Evolutionary conservation across 2,888 invertebrate species (phyloP).

Genomic region (Dicyrtomina minuta): DNA sequence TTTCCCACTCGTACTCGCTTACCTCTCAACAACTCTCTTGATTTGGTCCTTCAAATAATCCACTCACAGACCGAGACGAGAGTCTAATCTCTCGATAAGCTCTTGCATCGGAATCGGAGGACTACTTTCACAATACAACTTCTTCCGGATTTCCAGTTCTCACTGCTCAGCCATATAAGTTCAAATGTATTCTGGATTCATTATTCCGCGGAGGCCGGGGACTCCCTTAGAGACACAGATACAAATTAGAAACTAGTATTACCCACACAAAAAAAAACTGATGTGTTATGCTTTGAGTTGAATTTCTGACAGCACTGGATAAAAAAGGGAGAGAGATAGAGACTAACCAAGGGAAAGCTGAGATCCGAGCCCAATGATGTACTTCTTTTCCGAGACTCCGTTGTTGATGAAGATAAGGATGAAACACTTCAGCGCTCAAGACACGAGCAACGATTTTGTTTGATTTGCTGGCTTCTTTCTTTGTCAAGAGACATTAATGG

Average conservation of each 20-base stretch:
- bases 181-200: neutral
- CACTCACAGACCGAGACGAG: conserved; percentile 44
- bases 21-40: conserved; percentile 50
- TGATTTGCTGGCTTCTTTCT: conserved; percentile 53
- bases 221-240: too few species aligned
- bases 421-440: conserved; percentile 42
- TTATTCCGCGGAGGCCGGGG: neutral
- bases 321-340: neutral
- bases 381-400: conserved; percentile 5
- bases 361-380: neutral
- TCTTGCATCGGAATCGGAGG: conserved; percentile 22
- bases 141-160: too few species aligned
- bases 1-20: conserved; percentile 31
- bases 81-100: conserved; percentile 38
- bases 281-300: too few species aligned
- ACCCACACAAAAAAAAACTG: too few species aligned
- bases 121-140: conserved; percentile 15
- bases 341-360: conserved; percentile 2
- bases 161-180: too few species aligned
- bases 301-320: too few species aligned
- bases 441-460: conserved; percentile 53
- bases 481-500: conserved; percentile 54
- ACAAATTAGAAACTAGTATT: too few species aligned
- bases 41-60: conserved; percentile 53
- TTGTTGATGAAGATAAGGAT: conserved; percentile 27